Evolutionary conservation across 2,113 vertebrate species (phyloP).

Genomic region (Merops nubicus): DNA sequence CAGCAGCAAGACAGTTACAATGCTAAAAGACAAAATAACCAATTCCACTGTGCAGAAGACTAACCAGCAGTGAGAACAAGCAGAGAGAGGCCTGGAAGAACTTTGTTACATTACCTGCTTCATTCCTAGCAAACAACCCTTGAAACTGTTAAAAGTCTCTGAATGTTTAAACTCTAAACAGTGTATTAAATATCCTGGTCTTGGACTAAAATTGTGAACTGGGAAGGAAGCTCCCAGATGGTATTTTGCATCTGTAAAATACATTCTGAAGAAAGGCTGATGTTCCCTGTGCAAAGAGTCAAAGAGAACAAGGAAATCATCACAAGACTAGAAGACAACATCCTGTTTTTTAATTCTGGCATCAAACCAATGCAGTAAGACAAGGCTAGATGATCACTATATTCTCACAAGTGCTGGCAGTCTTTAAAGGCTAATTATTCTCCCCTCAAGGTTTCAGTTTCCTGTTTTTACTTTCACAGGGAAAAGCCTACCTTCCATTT

Average conservation of each 20-base stretch:
- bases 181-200: not conserved
- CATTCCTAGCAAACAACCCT: not conserved
- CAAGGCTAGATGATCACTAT: not conserved
- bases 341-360: not conserved
- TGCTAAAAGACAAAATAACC: not conserved
- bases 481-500: constrained; percentile 85
- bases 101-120: no score
- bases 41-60: not conserved
- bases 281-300: not conserved
- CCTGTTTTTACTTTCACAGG: not conserved
- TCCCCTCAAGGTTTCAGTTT: not conserved
- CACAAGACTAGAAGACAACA: not conserved
- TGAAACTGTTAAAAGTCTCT: not conserved
- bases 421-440: not conserved
- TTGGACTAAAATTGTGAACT: not conserved
- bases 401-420: not conserved
- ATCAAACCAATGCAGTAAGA: not conserved
- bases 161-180: not conserved
- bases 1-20: not conserved
- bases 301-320: not conserved
- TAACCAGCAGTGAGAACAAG: not conserved
- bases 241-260: not conserved
- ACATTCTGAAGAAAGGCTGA: not conserved
- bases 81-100: not conserved
- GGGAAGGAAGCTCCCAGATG: not conserved